A percentile compares a stretch with the other conserved stretches of the same genome.
Conservation (phyloP, 2,888 invertebrate genomes). For the Diabrotica balteata region DNA sequence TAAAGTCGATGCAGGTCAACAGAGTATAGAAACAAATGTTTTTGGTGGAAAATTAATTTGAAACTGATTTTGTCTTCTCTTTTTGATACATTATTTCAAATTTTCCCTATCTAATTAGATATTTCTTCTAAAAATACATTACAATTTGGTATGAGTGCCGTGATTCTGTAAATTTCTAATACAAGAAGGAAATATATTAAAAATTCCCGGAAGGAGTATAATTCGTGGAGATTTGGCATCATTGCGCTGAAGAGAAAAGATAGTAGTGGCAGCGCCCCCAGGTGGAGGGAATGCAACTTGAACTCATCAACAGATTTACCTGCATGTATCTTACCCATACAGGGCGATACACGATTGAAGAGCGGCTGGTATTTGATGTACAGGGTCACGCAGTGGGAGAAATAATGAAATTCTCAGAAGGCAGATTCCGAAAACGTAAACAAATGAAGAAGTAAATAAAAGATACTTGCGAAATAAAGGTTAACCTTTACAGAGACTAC, state of each 20-base stretch:
- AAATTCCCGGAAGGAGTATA: too few species aligned
- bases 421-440: constrained; percentile 11
- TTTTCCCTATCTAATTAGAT: too few species aligned
- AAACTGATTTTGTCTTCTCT: too few species aligned
- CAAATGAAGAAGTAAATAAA: constrained; percentile 13
- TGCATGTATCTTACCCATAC: constrained; percentile 42
- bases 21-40: too few species aligned
- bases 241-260: constrained; percentile 21
- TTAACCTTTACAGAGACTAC: constrained; percentile 10
- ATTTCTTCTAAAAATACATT: too few species aligned
- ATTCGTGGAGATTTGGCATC: neutral
- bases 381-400: constrained; percentile 24
- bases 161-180: too few species aligned
- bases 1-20: too few species aligned
- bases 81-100: too few species aligned
- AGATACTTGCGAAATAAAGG: constrained; percentile 11
- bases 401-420: constrained; percentile 23
- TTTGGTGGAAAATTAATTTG: too few species aligned
- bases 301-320: constrained; percentile 45
- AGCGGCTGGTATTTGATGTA: constrained; percentile 12
- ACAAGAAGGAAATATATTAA: too few species aligned
- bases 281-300: constrained; percentile 44
- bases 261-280: constrained; percentile 41
- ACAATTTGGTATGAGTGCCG: too few species aligned
- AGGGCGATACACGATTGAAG: constrained; percentile 28